Base-by-base conservation (phyloP, 1,140 invertebrate species). In the Uloborus diversus region DNA sequence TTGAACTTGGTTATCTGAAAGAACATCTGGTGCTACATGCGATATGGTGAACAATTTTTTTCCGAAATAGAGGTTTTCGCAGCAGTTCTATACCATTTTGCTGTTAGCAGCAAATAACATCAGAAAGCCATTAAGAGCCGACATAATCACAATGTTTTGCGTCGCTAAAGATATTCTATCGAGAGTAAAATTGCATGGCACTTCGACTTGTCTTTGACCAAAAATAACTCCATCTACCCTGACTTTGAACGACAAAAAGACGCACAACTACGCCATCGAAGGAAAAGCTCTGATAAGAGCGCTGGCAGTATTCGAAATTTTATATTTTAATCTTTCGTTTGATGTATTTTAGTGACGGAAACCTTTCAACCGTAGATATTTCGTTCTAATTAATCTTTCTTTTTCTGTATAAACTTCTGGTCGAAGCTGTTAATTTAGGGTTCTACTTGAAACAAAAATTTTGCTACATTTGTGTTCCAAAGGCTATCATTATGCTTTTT, bases 161-260 rank as follows among this genome's bases (percentile, higher is more conserved):
- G 27, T 42, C 25, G n/a, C 20, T 2, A 25, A 28, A 23, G 57
- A 61, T 25, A 47, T 28, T 73, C 23, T 23, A 49, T 61, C 47
- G 69, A 73, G 69, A 73, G 47, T 73, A 23, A 73, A 73, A 73
- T 73, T 73, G 69, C 69, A 61, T 61, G 51, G 68, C n/a, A 61
- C 56, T 73, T 73, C 69, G 33, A 61, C 35, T 59, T 47, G 17
- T 42, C 51, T 70, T 57, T 13, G 69, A 61, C 37, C 20, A 30
- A 73, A n/a, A 73, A 73, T 73, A 73, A 61, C 69, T 61, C n/a
- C 30, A 5, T 56, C 23, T 5, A 9, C 17, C 7, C 7, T n/a
- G 49, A 53, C n/a, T 53, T 7, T 53, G 20, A 53, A 20, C 5
- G 17, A 9, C 11, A n/a, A n/a, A 53, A 20, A n/a, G 20, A n/a